Evolutionary conservation across 2,888 invertebrate species (phyloP).

Genomic region (Altica lythri): DNA sequence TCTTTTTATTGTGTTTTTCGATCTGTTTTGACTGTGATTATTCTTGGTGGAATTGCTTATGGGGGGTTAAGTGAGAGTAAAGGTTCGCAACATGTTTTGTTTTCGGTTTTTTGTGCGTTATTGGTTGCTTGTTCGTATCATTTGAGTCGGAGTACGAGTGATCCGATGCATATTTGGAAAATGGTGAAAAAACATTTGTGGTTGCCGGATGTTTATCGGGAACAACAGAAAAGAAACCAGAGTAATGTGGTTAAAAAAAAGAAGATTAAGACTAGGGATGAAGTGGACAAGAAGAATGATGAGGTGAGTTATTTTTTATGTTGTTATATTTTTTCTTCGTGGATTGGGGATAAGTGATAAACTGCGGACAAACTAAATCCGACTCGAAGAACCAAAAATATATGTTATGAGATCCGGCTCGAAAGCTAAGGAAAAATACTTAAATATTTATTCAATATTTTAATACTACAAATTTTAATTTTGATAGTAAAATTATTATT

Average conservation of each 20-base stretch:
- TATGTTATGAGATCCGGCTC: no score
- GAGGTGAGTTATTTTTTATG: no score
- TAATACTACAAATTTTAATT: no score
- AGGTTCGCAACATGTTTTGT: constrained; percentile 87
- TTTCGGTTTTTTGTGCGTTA: constrained; percentile 92
- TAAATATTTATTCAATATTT: no score
- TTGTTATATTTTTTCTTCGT: no score
- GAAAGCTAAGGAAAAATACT: no score
- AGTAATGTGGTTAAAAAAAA: constrained; percentile 11
- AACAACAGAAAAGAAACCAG: constrained; percentile 39
- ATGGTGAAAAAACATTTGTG: constrained; percentile 81
- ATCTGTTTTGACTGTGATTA: constrained; percentile 77
- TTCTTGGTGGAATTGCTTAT: constrained; percentile 86
- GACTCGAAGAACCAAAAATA: no score
- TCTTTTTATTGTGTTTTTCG: constrained; percentile 82
- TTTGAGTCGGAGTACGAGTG: constrained; percentile 89
- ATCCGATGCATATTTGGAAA: constrained; percentile 88
- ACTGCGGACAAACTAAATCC: no score
- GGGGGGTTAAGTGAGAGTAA: constrained; percentile 84
- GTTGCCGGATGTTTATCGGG: constrained; percentile 74
- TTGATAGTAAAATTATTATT: no score
- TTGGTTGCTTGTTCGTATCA: constrained; percentile 90
- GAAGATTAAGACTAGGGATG: no score
- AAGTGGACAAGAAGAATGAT: constrained; percentile 13
- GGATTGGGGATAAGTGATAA: no score